phyloP scores from a whole-genome alignment of 2,113 vertebrate species.

The Pimephales promelas region DNA sequence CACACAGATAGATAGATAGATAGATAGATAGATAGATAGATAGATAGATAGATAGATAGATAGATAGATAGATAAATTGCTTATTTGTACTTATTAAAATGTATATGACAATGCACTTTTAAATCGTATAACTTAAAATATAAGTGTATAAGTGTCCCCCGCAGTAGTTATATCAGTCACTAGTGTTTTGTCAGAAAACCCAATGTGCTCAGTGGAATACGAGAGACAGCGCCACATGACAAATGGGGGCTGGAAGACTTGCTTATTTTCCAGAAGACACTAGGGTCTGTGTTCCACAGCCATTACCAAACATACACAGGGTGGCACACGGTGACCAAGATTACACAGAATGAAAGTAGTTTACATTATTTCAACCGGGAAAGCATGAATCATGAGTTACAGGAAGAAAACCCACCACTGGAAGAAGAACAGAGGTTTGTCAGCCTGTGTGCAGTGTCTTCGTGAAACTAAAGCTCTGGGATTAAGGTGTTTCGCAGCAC shows the following conservation, averaged over 20 bases:
- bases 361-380: conserved; percentile 33
- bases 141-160: too few species aligned
- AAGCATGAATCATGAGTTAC: conserved; percentile 42
- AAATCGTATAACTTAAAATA: background rate
- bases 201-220: too few species aligned
- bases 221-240: background rate
- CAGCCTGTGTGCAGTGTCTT: background rate
- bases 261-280: conserved; percentile 24
- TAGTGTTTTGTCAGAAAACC: background rate
- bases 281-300: conserved; percentile 23
- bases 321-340: conserved; percentile 32
- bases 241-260: background rate
- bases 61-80: too few species aligned
- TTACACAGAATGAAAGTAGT: conserved; percentile 45
- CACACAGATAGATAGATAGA: background rate
- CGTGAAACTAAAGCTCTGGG: background rate
- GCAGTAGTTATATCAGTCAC: background rate
- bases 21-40: background rate
- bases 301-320: conserved; percentile 24
- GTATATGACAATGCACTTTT: too few species aligned
- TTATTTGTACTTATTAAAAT: too few species aligned
- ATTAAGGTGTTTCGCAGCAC: conserved; percentile 8
- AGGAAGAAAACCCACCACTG: conserved; percentile 21
- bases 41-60: background rate
- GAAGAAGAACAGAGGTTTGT: conserved; percentile 22